phyloP scores from a whole-genome alignment of 2,797 vertebrate species.

The Phataginus tetradactyla region DNA sequence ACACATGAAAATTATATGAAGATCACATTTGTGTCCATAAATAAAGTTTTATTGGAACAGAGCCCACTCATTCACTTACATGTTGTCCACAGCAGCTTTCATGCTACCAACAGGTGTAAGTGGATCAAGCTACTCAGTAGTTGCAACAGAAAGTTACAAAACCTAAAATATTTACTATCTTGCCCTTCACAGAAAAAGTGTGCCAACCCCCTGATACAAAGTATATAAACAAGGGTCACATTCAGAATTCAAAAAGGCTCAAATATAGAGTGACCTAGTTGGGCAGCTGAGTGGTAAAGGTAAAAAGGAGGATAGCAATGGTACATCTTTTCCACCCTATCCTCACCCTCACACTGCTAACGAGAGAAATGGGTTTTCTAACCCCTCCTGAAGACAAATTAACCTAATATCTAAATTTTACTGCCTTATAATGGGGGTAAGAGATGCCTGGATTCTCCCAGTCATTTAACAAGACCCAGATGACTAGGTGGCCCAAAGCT shows the following conservation, averaged over 20 bases:
- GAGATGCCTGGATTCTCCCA: not conserved
- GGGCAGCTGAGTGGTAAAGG: not conserved
- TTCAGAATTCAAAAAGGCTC: constrained; percentile 21
- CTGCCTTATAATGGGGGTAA: not conserved
- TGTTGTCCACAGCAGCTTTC: not conserved
- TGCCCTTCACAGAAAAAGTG: constrained; percentile 7
- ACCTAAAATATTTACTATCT: constrained; percentile 50
- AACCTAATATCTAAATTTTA: not conserved
- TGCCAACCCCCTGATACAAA: not conserved
- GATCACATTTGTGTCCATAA: constrained; percentile 20
- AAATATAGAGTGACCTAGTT: not conserved
- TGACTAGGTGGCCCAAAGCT: not conserved
- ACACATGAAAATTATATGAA: constrained; percentile 45
- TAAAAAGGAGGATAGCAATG: not conserved
- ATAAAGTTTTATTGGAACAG: not conserved
- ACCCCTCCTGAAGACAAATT: not conserved
- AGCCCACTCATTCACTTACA: not conserved
- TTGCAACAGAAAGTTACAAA: constrained; percentile 20
- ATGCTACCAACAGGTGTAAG: not conserved
- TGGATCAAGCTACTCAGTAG: not conserved
- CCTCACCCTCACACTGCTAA: not conserved
- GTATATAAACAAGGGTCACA: not conserved
- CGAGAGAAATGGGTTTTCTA: not conserved
- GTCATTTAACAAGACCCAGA: constrained; percentile 21
- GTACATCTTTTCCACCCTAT: not conserved